These are phyloP conservation scores for Hoplodrina ambigua DNA, from an alignment of 2,888 invertebrate genomes.

Conservation along the genomic window DNA sequence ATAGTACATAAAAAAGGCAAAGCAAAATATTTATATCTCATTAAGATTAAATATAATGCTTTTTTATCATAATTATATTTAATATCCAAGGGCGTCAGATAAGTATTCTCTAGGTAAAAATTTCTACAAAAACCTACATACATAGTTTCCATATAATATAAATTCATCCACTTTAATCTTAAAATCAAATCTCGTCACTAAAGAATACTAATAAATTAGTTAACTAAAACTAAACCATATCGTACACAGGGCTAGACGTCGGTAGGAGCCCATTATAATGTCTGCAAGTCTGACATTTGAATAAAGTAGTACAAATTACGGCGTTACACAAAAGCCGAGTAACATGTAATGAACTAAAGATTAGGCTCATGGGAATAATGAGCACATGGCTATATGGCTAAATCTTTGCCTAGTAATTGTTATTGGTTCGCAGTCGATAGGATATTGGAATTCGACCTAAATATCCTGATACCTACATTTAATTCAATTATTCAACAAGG, in stretches of 20 bases:
- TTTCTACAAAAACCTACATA: no score
- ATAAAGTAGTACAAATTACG: slow-evolving; percentile 74
- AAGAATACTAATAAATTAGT: slow-evolving; percentile 62
- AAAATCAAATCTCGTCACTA: slow-evolving; percentile 54
- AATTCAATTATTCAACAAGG: slow-evolving; percentile 53
- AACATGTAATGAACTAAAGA: slow-evolving; percentile 58
- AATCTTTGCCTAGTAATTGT: slow-evolving; percentile 30
- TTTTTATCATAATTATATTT: no score
- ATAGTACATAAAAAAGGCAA: no score
- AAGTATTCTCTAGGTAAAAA: no score
- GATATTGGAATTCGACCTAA: slow-evolving; percentile 53
- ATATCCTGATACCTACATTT: slow-evolving; percentile 41
- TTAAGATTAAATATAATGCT: no score
- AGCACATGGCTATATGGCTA: slow-evolving; percentile 30
- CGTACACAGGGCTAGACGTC: slow-evolving; percentile 55
- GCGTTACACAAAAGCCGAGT: slow-evolving; percentile 54
- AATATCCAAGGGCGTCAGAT: no score
- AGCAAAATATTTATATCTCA: no score
- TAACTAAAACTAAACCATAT: slow-evolving; percentile 44
- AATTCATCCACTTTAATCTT: slow-evolving; percentile 21
- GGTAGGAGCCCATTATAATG: slow-evolving; percentile 67
- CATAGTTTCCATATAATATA: neutral
- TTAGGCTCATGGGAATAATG: slow-evolving; percentile 50
- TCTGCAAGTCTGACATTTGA: slow-evolving; percentile 71
- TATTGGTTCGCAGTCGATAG: slow-evolving; percentile 45